Evolutionary conservation across 2,888 invertebrate species (phyloP).

Genomic region (Callyntrura sp.): DNA sequence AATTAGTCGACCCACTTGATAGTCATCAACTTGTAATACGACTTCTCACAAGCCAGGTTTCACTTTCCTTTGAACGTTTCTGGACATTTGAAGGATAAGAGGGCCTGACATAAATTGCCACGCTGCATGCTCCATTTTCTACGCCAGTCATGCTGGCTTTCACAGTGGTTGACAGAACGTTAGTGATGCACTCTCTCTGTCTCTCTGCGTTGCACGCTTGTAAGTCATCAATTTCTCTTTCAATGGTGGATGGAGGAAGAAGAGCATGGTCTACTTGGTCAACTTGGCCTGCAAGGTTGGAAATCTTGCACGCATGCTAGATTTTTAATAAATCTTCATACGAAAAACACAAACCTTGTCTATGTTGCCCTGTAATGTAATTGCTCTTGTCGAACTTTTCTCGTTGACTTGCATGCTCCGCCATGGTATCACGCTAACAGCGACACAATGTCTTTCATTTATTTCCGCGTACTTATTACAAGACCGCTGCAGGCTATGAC

Average conservation of each 20-base stretch:
- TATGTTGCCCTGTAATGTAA: conserved; percentile 20
- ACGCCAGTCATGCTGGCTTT: conserved; percentile 59
- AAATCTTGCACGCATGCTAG: conserved; percentile 10
- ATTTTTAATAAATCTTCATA: not conserved
- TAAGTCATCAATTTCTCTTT: conserved; percentile 5
- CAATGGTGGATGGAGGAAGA: not conserved
- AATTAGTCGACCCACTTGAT: conserved; percentile 54
- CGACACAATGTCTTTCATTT: conserved; percentile 57
- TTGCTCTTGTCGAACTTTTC: conserved; percentile 19
- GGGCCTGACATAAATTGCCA: conserved; percentile 36
- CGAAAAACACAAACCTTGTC: not conserved
- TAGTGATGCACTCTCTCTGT: not conserved
- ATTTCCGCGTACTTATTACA: conserved; percentile 43
- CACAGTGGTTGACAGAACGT: conserved; percentile 25
- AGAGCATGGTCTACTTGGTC: not conserved
- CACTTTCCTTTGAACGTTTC: not conserved
- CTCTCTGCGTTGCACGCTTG: not conserved
- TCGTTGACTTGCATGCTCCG: not conserved
- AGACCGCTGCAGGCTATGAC: not conserved
- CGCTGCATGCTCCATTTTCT: conserved; percentile 63
- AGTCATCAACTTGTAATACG: conserved; percentile 42
- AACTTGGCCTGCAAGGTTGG: not conserved
- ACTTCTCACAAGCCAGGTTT: not conserved
- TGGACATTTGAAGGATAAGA: conserved; percentile 20
- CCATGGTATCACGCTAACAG: conserved; percentile 49